Conservation (phyloP, 2,797 vertebrate species). For the Myioborus melanocephalus region DNA sequence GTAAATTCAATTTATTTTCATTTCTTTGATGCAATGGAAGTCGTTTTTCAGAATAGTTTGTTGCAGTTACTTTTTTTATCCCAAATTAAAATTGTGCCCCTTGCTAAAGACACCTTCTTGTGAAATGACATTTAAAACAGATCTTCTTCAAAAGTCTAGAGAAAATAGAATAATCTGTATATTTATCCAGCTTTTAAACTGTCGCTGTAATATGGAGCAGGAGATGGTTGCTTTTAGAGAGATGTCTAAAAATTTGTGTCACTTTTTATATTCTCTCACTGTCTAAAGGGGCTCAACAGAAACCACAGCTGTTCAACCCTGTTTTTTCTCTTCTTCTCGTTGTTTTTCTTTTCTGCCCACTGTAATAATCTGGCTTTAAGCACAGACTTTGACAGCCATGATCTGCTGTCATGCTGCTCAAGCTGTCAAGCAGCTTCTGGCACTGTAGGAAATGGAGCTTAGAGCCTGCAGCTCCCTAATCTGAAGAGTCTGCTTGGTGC, state of each 20-base stretch:
- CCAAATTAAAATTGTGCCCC: neutral
- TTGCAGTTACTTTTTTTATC: neutral
- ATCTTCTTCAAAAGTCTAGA: neutral
- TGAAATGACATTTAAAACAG: neutral
- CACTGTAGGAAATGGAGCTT: neutral
- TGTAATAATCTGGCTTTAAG: slow-evolving; percentile 6
- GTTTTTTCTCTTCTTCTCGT: neutral
- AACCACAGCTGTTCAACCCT: neutral
- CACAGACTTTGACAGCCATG: neutral
- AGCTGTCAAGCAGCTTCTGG: slow-evolving; percentile 21
- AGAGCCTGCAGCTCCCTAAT: neutral
- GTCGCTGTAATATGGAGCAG: neutral
- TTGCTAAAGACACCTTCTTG: neutral
- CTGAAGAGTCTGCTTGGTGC: neutral
- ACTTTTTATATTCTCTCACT: neutral
- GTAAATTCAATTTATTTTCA: neutral
- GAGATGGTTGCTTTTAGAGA: neutral
- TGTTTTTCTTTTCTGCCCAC: neutral
- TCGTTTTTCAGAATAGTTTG: neutral
- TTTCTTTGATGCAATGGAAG: neutral
- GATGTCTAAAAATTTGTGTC: neutral
- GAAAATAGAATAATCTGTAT: neutral
- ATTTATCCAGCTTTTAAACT: neutral
- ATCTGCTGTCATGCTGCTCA: slow-evolving; percentile 16
- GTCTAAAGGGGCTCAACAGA: neutral